Percentiles rank a stretch among this genome's conserved stretches.
Conservation (phyloP, 1,140 invertebrate genomes). For the Atta colombica region DNA sequence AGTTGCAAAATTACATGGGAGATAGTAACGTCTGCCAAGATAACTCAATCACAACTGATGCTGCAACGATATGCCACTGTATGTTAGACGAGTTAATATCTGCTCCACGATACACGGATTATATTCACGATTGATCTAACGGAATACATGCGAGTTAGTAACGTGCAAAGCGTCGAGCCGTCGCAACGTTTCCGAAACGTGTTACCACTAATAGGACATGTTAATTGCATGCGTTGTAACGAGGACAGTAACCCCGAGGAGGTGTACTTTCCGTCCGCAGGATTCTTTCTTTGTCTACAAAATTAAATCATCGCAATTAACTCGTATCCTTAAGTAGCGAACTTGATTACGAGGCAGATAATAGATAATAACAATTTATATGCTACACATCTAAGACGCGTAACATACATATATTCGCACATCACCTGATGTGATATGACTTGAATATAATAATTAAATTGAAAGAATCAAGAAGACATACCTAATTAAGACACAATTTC, state of each 20-base stretch:
- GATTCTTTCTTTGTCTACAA: conserved; percentile 42
- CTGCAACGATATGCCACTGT: conserved; percentile 38
- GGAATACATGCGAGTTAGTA: conserved; percentile 27
- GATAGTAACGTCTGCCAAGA: background rate
- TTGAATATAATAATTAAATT: conserved; percentile 41
- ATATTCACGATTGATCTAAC: conserved; percentile 48
- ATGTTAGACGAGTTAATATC: conserved; percentile 44
- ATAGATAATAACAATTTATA: conserved; percentile 57
- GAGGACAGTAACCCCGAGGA: conserved; percentile 37
- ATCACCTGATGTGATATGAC: too few species aligned
- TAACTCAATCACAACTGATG: conserved; percentile 48
- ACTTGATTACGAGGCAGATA: conserved; percentile 44
- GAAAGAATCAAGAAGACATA: background rate
- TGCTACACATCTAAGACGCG: background rate
- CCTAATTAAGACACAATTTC: conserved; percentile 9
- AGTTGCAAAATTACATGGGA: conserved; percentile 26
- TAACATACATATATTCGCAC: background rate
- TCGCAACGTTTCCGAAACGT: conserved; percentile 49
- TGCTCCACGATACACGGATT: conserved; percentile 44
- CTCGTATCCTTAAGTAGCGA: conserved; percentile 45
- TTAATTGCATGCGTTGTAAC: conserved; percentile 45
- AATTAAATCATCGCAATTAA: conserved; percentile 62
- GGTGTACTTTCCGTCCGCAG: conserved; percentile 14
- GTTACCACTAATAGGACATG: conserved; percentile 46
- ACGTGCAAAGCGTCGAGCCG: conserved; percentile 2